phyloP scores from a whole-genome alignment of 2,113 vertebrate genomes.

The Atlantisia rogersi region DNA sequence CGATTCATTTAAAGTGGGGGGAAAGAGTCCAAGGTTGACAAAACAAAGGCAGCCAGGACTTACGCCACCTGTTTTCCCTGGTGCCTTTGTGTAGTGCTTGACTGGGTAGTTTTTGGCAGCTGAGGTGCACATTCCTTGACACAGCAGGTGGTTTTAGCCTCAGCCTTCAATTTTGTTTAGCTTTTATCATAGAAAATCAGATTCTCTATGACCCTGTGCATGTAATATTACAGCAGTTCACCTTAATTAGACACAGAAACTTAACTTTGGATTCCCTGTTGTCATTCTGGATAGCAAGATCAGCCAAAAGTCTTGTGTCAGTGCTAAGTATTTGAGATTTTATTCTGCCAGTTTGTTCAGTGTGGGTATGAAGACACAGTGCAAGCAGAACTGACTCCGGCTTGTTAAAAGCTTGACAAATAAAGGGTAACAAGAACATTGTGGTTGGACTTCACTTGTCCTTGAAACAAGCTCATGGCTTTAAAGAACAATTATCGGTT shows the following conservation, averaged over 20 bases:
- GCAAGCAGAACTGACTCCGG: neutral
- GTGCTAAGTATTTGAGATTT: neutral
- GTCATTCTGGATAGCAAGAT: neutral
- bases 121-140: neutral
- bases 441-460: neutral
- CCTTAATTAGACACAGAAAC: slow-evolving; percentile 12
- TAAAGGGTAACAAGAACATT: neutral
- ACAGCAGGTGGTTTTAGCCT: slow-evolving; percentile 16
- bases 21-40: neutral
- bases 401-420: neutral
- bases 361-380: neutral
- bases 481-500: neutral
- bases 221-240: neutral
- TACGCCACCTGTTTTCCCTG: neutral
- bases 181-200: slow-evolving; percentile 6
- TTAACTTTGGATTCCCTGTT: neutral
- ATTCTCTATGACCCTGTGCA: neutral
- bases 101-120: slow-evolving; percentile 7
- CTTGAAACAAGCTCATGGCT: neutral
- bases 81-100: neutral
- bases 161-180: slow-evolving; percentile 4
- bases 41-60: neutral
- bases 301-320: neutral
- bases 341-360: neutral
- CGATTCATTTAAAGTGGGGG: neutral